Evolutionary conservation across 2,113 vertebrate species (phyloP).

Genomic region (Microtus pennsylvanicus): DNA sequence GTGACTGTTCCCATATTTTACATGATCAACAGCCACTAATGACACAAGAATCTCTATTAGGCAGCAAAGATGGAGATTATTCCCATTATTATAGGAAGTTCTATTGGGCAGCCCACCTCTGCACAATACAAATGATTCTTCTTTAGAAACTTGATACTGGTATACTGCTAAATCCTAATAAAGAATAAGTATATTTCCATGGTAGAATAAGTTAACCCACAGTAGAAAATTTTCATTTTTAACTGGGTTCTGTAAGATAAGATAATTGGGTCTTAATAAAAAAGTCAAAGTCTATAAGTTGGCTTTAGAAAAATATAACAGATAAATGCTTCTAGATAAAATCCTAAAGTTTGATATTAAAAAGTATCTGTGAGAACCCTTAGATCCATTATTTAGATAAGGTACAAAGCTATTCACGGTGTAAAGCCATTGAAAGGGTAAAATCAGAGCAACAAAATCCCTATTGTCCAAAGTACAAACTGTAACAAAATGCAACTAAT

Average conservation of each 20-base stretch:
- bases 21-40: background rate
- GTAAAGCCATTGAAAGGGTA: background rate
- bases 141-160: background rate
- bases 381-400: background rate
- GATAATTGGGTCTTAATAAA: background rate
- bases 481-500: conserved; percentile 3
- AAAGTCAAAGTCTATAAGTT: background rate
- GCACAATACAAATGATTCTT: background rate
- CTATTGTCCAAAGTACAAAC: background rate
- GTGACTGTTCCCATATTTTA: background rate
- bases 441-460: background rate
- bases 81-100: background rate
- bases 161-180: background rate
- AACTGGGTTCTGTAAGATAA: background rate
- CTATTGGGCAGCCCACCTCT: background rate
- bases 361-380: background rate
- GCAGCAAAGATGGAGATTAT: background rate
- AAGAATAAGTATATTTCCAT: background rate
- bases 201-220: background rate
- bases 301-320: background rate
- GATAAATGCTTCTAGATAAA: background rate
- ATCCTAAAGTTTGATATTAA: background rate
- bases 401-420: background rate
- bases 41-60: background rate
- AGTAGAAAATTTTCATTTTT: background rate